phyloP scores from a whole-genome alignment of 2,113 vertebrate species.

The Solea senegalensis region DNA sequence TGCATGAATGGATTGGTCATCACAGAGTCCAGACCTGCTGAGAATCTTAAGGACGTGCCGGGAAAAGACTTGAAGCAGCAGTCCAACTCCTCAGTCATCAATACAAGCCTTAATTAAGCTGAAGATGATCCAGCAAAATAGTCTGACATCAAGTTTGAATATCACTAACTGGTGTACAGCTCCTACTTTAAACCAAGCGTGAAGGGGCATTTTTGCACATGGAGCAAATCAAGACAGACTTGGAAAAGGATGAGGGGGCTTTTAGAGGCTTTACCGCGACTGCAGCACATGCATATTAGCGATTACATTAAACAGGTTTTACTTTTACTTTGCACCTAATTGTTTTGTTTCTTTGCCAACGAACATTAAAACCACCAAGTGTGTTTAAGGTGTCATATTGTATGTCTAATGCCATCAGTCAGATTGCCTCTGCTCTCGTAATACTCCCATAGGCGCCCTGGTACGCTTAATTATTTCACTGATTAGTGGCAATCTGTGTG shows the following conservation, averaged over 20 bases:
- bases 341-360: neutral
- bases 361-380: neutral
- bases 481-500: conserved; percentile 46
- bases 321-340: neutral
- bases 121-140: no score
- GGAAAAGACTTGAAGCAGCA: no score
- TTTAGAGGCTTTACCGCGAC: neutral
- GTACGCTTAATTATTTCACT: conserved; percentile 41
- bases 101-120: no score
- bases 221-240: conserved; percentile 23
- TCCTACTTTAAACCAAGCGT: no score
- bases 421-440: conserved; percentile 24
- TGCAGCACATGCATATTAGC: neutral
- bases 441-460: conserved; percentile 11
- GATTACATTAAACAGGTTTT: conserved; percentile 6
- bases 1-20: no score
- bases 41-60: no score
- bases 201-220: conserved; percentile 1
- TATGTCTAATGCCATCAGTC: conserved; percentile 37
- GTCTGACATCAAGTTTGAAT: no score
- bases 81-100: no score
- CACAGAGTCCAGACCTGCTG: no score
- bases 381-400: conserved; percentile 27
- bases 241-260: neutral
- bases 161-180: no score